phyloP scores from a whole-genome alignment of 2,797 vertebrate species.

The Geotrypetes seraphini region DNA sequence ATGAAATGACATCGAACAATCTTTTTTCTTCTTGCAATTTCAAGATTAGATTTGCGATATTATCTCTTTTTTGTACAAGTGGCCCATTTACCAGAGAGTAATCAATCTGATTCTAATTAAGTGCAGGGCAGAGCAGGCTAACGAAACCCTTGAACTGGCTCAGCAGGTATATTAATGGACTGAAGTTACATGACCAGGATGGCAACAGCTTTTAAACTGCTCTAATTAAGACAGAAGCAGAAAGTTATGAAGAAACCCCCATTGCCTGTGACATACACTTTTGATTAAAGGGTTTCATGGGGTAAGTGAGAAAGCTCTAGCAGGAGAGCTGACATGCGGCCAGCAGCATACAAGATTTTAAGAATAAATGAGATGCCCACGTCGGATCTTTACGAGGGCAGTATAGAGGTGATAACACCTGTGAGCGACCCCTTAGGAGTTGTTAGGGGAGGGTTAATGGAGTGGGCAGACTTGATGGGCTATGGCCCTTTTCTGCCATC shows the following conservation, averaged over 20 bases:
- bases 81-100: slow-evolving; percentile 28
- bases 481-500: too few relatives aligned
- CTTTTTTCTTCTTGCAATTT: neutral
- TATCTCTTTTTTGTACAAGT: slow-evolving; percentile 1
- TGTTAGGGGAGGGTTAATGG: too few relatives aligned
- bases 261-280: slow-evolving; percentile 13
- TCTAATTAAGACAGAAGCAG: slow-evolving; percentile 24
- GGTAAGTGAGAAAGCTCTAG: slow-evolving; percentile 11
- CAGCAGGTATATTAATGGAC: slow-evolving; percentile 17
- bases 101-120: slow-evolving; percentile 15
- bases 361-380: too few relatives aligned
- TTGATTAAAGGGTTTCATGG: slow-evolving; percentile 15
- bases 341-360: too few relatives aligned
- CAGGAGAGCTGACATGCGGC: neutral
- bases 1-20: slow-evolving; percentile 38
- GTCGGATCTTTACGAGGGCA: too few relatives aligned
- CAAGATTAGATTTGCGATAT: slow-evolving; percentile 24
- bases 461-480: too few relatives aligned
- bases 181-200: slow-evolving; percentile 5
- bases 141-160: slow-evolving; percentile 26
- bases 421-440: too few relatives aligned
- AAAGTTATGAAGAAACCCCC: slow-evolving; percentile 25
- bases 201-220: slow-evolving; percentile 6
- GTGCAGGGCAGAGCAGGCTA: slow-evolving; percentile 20
- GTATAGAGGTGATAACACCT: too few relatives aligned